Evolutionary conservation across 2,888 invertebrate genomes (phyloP), one percentile per base, ranked within the genome.

Genomic region (Drymonia ruficornis): DNA sequence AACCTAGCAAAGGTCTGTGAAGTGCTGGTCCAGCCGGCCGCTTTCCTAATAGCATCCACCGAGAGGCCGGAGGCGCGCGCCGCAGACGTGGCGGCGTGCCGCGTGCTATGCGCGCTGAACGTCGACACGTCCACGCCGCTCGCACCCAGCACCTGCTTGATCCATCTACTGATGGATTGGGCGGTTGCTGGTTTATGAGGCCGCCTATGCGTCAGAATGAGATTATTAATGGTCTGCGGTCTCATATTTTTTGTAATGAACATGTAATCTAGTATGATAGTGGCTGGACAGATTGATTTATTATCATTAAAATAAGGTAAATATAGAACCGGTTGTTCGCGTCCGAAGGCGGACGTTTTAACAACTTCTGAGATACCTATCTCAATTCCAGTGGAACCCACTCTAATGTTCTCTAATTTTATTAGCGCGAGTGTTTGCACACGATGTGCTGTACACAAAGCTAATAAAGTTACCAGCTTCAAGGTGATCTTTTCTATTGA

Each of bases 71-170:
- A 9, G 15, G 23, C 29, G 19, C 45, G 36, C 9, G 54, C 54
- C 15, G 50, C 46, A 31, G 54, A 54, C 5, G 54, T 54, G 12
- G 54, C 50, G 29, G 55, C 55, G 46, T 55, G 55, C 15, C 47
- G 23, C 18, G 55, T 48, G 18, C 50, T 55, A n/a, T 55, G 47
- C 6, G 46, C 50, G 13, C 42, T 34, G 34, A 55, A 55, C 13
- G 15, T 38, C 18, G 12, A 34, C 16, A n/a, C 47, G n/a, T 55
- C 23, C 40, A 55, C 50, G n/a, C 47, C 55, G 34, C 50, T 48
- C 9, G 40, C 52, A 15, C 11, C 8, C 5, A 55, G 23, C 23
- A 9, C 38, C 6, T 23, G 18, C 45, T 52, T 55, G 12, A 55
- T 44, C 49, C 52, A 55, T 31, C 51, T 34, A 12, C 48, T 44